Conservation (phyloP, 2,797 vertebrate genomes). For the Miichthys miiuy region DNA sequence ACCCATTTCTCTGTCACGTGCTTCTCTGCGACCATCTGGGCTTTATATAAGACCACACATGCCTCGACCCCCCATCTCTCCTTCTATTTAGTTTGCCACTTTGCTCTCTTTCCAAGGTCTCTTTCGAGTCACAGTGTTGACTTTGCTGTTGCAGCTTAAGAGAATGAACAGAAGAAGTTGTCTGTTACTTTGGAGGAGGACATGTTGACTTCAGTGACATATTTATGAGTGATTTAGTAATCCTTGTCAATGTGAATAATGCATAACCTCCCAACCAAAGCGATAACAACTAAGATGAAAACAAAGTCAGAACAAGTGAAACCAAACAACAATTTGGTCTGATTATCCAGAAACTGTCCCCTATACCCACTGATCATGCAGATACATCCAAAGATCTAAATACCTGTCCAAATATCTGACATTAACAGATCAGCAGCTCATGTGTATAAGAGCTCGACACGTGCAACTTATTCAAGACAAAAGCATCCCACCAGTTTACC, state of each 20-base stretch:
- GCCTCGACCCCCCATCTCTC: constrained; percentile 13
- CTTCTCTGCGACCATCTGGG: constrained; percentile 81
- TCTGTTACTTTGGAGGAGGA: neutral
- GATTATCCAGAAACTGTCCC: neutral
- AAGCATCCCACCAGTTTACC: neutral
- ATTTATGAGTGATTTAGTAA: neutral
- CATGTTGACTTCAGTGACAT: neutral
- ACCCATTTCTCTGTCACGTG: constrained; percentile 56
- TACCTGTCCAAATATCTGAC: neutral
- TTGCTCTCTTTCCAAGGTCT: constrained; percentile 51
- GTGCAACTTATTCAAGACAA: neutral
- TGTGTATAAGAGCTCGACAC: neutral
- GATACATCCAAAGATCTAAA: no score
- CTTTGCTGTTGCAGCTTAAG: constrained; percentile 1
- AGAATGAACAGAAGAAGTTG: neutral
- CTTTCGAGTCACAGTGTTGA: constrained; percentile 13
- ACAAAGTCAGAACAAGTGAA: neutral
- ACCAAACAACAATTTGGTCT: neutral
- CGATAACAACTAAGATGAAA: neutral
- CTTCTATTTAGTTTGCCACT: constrained; percentile 46
- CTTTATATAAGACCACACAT: constrained; percentile 80
- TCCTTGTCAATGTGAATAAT: neutral
- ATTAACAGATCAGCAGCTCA: neutral
- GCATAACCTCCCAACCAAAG: neutral
- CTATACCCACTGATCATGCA: neutral